Evolutionary conservation across 2,113 vertebrate species (phyloP).

Genomic region (Dendrocopos noguchii): DNA sequence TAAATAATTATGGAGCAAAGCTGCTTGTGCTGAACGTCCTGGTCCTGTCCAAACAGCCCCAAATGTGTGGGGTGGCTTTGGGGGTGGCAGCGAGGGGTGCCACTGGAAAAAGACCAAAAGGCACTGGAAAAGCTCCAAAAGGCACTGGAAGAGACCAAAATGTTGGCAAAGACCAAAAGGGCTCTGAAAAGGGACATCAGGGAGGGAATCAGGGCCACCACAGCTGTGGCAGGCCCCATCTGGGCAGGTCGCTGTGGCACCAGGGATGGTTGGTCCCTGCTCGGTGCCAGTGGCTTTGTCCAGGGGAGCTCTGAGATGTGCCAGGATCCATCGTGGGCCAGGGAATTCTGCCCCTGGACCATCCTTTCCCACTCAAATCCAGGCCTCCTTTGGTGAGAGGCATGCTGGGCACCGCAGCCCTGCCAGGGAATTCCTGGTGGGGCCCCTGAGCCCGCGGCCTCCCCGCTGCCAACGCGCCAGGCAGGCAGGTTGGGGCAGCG

Average conservation of each 20-base stretch:
- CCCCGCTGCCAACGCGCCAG: background rate
- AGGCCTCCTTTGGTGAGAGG: background rate
- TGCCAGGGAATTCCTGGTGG: constrained; percentile 19
- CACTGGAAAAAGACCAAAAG: background rate
- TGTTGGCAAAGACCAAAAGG: too few species aligned
- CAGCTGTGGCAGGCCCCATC: accelerated
- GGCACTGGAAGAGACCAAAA: background rate
- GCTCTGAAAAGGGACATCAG: background rate
- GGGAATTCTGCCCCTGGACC: background rate
- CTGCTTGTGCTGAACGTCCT: background rate
- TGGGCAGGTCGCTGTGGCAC: accelerated
- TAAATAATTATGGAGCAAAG: constrained; percentile 49
- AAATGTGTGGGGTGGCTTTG: accelerated
- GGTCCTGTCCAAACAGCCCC: background rate
- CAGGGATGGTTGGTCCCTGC: accelerated
- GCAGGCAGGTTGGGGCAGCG: background rate
- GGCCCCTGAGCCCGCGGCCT: background rate
- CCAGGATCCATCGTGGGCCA: accelerated
- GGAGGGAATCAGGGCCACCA: background rate
- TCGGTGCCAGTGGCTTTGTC: accelerated
- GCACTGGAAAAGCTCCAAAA: background rate
- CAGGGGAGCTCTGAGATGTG: accelerated
- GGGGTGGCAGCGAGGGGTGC: accelerated
- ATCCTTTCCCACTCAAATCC: background rate
- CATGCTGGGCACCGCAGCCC: background rate